phyloP scores from a whole-genome alignment of 2,888 invertebrate species.

The Frankliniella fusca region DNA sequence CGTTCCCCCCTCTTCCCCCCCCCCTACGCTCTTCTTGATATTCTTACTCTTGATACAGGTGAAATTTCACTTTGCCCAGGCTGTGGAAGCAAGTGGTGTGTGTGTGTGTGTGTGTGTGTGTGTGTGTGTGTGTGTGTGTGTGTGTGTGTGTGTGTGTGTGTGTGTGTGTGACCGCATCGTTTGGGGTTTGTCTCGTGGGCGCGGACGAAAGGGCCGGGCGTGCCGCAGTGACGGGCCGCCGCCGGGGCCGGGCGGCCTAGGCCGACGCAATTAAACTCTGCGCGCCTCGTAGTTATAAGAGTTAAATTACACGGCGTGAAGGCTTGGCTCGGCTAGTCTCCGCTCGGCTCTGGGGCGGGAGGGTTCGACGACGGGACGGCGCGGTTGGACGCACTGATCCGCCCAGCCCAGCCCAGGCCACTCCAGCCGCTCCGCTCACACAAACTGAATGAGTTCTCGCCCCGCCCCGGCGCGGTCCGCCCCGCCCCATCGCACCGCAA shows the following conservation, averaged over 20 bases:
- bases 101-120: slow-evolving; percentile 10
- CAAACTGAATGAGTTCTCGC: no score
- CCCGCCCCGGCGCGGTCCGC: no score
- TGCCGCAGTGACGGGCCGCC: slow-evolving; percentile 31
- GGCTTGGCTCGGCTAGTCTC: no score
- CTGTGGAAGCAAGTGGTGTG: not conserved
- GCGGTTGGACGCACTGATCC: no score
- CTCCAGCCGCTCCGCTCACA: no score
- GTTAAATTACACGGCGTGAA: not conserved
- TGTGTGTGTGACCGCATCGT: not conserved
- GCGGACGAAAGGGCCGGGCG: slow-evolving; percentile 9
- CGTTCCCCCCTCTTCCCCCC: no score
- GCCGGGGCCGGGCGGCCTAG: slow-evolving; percentile 31
- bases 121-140: not conserved
- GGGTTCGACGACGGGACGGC: no score
- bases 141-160: slow-evolving; percentile 10
- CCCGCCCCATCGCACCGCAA: no score
- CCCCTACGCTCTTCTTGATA: no score
- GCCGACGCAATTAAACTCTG: slow-evolving; percentile 5
- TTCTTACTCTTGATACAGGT: no score
- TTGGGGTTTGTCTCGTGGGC: not conserved
- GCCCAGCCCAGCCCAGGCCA: no score
- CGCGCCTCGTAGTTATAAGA: not conserved
- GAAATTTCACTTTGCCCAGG: not conserved
- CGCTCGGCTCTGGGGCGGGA: no score